phyloP scores from a whole-genome alignment of 2,888 invertebrate genomes.

The Harpalus rubripes region DNA sequence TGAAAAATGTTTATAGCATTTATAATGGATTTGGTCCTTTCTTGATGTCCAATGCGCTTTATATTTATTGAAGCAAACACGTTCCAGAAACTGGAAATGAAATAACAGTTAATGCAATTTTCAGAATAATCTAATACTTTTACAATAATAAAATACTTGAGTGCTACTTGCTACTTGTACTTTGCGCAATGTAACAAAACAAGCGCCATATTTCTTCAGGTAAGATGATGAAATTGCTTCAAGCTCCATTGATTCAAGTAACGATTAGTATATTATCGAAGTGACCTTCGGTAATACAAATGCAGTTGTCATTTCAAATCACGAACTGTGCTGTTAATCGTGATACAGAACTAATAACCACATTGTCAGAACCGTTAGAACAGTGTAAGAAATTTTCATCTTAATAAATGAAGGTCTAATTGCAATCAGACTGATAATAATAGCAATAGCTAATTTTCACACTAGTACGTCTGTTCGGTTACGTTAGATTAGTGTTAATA shows the following conservation, averaged over 20 bases:
- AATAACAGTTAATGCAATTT: not conserved
- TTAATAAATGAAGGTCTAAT: no score
- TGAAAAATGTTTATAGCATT: not conserved
- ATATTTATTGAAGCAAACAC: not conserved
- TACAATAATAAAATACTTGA: not conserved
- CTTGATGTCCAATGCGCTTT: not conserved
- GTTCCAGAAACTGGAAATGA: not conserved
- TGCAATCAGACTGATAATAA: no score
- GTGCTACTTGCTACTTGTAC: not conserved
- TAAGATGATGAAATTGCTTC: conserved; percentile 19
- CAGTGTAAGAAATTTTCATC: no score
- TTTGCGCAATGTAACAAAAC: not conserved
- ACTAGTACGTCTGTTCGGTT: no score
- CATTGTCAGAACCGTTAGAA: no score
- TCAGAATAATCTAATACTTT: not conserved
- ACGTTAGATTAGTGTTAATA: no score
- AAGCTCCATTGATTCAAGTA: conserved; percentile 8
- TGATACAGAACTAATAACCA: not conserved
- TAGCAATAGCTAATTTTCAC: no score
- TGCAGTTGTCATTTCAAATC: conserved; percentile 1
- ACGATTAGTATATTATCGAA: not conserved
- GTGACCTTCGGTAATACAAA: not conserved
- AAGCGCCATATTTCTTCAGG: not conserved
- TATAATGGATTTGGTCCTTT: not conserved
- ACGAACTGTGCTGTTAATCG: not conserved